These are phyloP conservation scores for Eumaeus atala DNA, from an alignment of 1,140 invertebrate genomes.

Conservation along the genomic window DNA sequence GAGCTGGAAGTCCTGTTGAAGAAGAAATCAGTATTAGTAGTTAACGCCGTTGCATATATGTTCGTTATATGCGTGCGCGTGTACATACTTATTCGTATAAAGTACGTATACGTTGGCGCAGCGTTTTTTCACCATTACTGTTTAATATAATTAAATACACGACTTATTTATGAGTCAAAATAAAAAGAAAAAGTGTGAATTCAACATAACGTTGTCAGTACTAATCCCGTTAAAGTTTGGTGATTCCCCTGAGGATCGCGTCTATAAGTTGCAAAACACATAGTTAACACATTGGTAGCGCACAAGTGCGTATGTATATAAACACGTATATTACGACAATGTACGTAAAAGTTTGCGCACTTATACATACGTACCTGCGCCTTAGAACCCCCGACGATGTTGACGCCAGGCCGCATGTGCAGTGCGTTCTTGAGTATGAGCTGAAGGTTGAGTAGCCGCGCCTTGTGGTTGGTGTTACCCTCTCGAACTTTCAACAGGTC, in stretches of 20 bases:
- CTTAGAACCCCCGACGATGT: constrained; percentile 92
- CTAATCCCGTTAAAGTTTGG: no score
- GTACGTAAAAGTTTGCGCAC: not conserved
- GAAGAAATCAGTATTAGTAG: not conserved
- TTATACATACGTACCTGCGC: constrained; percentile 67
- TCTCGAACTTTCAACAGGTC: constrained; percentile 86
- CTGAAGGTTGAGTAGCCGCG: constrained; percentile 88
- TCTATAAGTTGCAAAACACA: no score
- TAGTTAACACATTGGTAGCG: not conserved
- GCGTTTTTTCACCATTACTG: no score
- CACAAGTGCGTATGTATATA: not conserved
- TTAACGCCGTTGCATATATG: not conserved
- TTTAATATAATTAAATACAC: no score
- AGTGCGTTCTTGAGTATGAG: constrained; percentile 92
- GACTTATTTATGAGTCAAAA: no score
- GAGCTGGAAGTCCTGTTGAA: constrained; percentile 89
- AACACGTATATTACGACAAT: no score
- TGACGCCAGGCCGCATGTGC: constrained; percentile 90
- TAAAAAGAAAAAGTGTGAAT: no score
- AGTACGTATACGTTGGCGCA: no score
- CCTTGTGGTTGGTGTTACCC: constrained; percentile 82
- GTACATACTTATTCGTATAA: no score
- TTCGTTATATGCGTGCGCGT: no score
- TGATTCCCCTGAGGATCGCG: no score
- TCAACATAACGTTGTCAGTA: no score